These are phyloP conservation scores for Atractosteus spatula DNA, from an alignment of 2,113 vertebrate genomes.

Conservation along the genomic window DNA sequence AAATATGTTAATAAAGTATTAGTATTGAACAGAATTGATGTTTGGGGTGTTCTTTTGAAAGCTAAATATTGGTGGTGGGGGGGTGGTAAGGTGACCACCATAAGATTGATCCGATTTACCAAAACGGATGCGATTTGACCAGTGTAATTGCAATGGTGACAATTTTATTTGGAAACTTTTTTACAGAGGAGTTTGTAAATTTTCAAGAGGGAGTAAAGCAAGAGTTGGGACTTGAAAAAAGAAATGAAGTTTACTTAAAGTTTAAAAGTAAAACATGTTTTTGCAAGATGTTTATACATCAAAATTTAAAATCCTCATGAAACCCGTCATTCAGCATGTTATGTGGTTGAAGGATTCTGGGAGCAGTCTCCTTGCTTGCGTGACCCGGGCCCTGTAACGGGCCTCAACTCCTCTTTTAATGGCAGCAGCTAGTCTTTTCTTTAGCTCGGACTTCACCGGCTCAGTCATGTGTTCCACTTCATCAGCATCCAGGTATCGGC, in stretches of 20 bases:
- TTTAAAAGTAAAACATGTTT: no score
- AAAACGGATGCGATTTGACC: not conserved
- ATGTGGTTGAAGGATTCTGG: no score
- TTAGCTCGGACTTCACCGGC: not conserved
- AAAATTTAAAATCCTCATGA: no score
- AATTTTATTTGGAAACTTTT: no score
- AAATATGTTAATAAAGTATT: conserved; percentile 6
- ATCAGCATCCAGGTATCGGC: conserved; percentile 23
- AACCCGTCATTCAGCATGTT: no score
- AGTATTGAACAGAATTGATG: conserved; percentile 2
- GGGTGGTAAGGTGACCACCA: no score
- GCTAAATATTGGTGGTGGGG: not conserved
- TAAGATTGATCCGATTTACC: not conserved
- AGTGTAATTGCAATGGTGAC: not conserved
- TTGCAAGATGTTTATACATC: no score
- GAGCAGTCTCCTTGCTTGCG: not conserved
- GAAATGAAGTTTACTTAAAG: no score
- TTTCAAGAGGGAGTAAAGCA: no score
- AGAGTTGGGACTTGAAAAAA: no score
- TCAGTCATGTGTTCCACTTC: conserved; percentile 6
- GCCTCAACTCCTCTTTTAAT: conserved; percentile 10
- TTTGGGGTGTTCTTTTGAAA: not conserved
- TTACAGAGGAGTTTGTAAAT: no score
- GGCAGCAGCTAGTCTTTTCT: conserved; percentile 17
- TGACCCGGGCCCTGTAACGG: conserved; percentile 7